Conservation (phyloP, 2,888 invertebrate species). For the Muscina levida region DNA sequence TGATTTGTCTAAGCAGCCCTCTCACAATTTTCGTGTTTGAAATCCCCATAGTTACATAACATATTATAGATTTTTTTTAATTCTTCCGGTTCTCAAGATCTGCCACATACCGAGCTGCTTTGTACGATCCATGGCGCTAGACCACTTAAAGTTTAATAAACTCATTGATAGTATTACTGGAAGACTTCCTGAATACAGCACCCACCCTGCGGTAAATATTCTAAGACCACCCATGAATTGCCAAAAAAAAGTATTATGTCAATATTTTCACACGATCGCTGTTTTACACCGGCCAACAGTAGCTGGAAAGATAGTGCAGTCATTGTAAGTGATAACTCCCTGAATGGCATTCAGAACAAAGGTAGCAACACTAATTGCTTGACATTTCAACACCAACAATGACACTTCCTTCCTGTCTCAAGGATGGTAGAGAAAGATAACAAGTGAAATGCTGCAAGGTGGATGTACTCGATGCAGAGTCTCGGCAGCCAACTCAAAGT, state of each 20-base stretch:
- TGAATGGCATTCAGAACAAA: constrained; percentile 1
- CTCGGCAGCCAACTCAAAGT: constrained; percentile 2
- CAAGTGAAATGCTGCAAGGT: constrained; percentile 29
- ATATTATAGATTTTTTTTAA: too few species aligned
- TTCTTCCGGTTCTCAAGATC: too few species aligned
- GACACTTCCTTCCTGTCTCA: constrained; percentile 62
- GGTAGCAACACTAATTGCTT: constrained; percentile 31
- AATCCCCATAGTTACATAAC: too few species aligned
- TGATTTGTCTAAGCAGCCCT: too few species aligned
- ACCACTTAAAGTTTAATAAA: too few species aligned
- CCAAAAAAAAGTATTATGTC: constrained; percentile 42
- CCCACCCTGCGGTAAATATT: neutral
- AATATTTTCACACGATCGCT: constrained; percentile 51
- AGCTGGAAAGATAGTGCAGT: constrained; percentile 41
- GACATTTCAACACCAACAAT: neutral
- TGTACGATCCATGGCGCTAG: too few species aligned
- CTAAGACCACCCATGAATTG: constrained; percentile 54
- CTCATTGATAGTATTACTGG: too few species aligned
- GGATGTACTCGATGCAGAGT: constrained; percentile 1
- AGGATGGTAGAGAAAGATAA: neutral
- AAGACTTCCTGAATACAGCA: too few species aligned
- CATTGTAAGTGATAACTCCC: constrained; percentile 6
- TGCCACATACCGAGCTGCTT: too few species aligned
- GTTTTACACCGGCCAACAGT: constrained; percentile 39
- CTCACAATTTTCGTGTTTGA: too few species aligned